A percentile compares a stretch with the other conserved stretches of the same genome.
Conservation (phyloP, 2,113 vertebrate species). For the Cyrtonyx montezumae region DNA sequence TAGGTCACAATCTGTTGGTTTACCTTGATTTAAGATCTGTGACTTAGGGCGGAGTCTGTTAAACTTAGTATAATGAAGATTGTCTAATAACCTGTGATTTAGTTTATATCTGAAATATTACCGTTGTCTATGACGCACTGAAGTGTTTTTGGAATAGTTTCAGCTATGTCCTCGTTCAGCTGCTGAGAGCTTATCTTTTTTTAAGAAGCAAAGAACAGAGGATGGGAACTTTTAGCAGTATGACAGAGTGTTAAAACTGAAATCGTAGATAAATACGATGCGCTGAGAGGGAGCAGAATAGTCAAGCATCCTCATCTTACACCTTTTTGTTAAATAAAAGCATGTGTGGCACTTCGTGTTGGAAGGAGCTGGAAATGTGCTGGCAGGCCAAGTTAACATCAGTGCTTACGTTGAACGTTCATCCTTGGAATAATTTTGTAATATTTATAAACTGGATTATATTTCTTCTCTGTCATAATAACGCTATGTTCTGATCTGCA, state of each 20-base stretch:
- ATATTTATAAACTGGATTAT: slow-evolving; percentile 55
- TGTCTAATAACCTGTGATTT: neutral
- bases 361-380: slow-evolving; percentile 3
- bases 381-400: neutral
- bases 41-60: neutral
- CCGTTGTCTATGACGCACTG: neutral
- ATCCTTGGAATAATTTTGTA: slow-evolving; percentile 5
- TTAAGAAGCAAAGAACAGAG: neutral
- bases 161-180: neutral
- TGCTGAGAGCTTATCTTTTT: neutral
- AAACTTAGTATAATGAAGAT: neutral
- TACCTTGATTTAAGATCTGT: neutral
- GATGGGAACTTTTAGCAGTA: neutral
- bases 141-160: neutral
- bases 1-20: neutral
- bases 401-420: neutral
- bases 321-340: neutral
- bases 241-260: neutral
- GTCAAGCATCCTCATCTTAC: neutral
- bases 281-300: neutral
- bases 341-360: neutral
- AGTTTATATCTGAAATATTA: neutral
- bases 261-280: neutral
- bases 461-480: slow-evolving; percentile 48
- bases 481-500: slow-evolving; percentile 59